Evolutionary conservation across 2,113 vertebrate species (phyloP).

Genomic region (Gorsachius goisagi): DNA sequence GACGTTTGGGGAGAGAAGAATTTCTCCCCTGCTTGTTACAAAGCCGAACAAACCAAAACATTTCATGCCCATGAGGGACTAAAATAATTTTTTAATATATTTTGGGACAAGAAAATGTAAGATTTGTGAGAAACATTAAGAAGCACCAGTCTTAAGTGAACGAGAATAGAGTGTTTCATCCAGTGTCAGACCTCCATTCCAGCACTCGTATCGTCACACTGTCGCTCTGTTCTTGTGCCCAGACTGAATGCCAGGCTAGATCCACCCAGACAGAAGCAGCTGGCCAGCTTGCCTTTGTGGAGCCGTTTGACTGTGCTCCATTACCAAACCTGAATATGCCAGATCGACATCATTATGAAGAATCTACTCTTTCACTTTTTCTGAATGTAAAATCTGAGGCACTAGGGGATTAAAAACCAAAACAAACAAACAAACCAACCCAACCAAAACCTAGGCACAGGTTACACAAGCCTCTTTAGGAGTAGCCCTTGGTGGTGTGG

Average conservation of each 20-base stretch:
- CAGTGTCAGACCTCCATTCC: background rate
- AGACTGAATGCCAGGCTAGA: background rate
- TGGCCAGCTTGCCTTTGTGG: background rate
- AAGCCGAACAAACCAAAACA: background rate
- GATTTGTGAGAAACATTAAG: background rate
- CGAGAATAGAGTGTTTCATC: background rate
- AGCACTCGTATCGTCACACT: background rate
- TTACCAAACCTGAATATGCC: background rate
- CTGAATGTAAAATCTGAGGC: background rate
- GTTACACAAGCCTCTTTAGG: background rate
- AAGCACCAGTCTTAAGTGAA: background rate
- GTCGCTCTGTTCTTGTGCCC: background rate
- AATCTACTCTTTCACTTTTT: background rate
- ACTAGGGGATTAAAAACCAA: background rate
- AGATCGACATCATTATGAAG: background rate
- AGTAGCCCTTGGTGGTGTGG: background rate
- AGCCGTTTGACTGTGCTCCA: background rate
- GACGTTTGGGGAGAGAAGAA: background rate
- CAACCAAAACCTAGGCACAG: background rate
- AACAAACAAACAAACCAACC: too few relatives aligned
- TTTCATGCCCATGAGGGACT: background rate
- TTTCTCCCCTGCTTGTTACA: background rate
- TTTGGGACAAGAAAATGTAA: background rate
- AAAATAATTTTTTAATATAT: background rate
- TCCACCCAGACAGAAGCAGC: background rate